Evolutionary conservation across 2,888 invertebrate genomes (phyloP).

Genomic region (Cylindroiulus punctatus): DNA sequence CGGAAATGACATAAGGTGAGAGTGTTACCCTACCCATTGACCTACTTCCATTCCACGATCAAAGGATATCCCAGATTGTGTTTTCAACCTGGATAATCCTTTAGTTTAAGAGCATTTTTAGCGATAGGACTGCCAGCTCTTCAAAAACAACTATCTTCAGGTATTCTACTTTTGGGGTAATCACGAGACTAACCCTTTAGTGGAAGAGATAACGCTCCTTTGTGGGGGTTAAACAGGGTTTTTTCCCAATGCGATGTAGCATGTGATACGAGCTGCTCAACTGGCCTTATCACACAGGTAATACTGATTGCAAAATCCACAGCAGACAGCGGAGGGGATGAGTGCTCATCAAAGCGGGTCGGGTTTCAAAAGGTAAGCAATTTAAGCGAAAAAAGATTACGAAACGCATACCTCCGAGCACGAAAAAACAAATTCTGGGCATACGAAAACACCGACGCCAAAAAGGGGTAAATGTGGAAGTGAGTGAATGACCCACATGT

Average conservation of each 20-base stretch:
- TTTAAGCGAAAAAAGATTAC: not conserved
- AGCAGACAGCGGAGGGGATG: not conserved
- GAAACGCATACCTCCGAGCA: not conserved
- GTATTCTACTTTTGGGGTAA: not conserved
- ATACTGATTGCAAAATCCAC: not conserved
- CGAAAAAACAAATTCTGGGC: not conserved
- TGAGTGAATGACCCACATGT: not conserved
- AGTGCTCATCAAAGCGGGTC: not conserved
- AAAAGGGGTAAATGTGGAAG: slow-evolving; percentile 8
- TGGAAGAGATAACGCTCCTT: not conserved
- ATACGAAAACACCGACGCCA: not conserved
- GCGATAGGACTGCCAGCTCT: too few relatives aligned
- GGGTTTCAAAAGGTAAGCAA: not conserved
- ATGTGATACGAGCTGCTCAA: not conserved
- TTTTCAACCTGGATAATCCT: slow-evolving; percentile 2
- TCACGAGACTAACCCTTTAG: not conserved
- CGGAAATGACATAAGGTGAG: slow-evolving; percentile 8
- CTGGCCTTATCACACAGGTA: not conserved
- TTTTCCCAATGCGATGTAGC: not conserved
- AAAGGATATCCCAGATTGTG: not conserved
- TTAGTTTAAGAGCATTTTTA: not conserved
- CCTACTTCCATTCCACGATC: not conserved
- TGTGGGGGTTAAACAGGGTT: not conserved
- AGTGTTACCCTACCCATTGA: not conserved
- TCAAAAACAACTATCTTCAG: not conserved